Evolutionary conservation across 2,888 invertebrate species (phyloP).

Genomic region (Mythimna ferrago): DNA sequence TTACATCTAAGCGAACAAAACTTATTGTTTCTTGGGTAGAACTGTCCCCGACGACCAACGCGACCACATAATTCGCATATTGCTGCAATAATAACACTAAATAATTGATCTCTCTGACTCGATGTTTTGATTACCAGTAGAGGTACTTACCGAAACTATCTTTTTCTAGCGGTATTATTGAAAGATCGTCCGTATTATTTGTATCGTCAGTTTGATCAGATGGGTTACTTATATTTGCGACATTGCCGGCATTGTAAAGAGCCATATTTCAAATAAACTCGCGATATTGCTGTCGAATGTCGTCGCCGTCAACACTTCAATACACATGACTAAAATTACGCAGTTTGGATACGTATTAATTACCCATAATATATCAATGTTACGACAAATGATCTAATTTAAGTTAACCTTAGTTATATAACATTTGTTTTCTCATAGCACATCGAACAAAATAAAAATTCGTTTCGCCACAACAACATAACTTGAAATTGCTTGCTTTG

Average conservation of each 20-base stretch:
- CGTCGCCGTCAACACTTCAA: slow-evolving; percentile 79
- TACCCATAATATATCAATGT: background rate
- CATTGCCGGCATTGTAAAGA: slow-evolving; percentile 78
- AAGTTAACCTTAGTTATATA: slow-evolving; percentile 3
- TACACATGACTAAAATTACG: slow-evolving; percentile 79
- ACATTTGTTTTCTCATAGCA: background rate
- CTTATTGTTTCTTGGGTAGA: slow-evolving; percentile 83
- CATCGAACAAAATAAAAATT: slow-evolving; percentile 11
- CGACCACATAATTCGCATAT: slow-evolving; percentile 88
- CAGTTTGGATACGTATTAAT: slow-evolving; percentile 28
- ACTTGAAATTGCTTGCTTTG: background rate
- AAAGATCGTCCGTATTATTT: slow-evolving; percentile 91
- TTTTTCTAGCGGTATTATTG: slow-evolving; percentile 96
- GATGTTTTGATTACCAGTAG: slow-evolving; percentile 3
- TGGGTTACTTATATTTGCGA: slow-evolving; percentile 71
- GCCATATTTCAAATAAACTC: slow-evolving; percentile 81
- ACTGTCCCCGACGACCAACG: slow-evolving; percentile 83
- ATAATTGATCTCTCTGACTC: slow-evolving; percentile 22
- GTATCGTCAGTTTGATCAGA: slow-evolving; percentile 75
- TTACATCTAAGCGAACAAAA: slow-evolving; percentile 85
- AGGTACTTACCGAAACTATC: slow-evolving; percentile 95
- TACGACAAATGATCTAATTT: background rate
- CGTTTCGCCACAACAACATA: slow-evolving; percentile 28
- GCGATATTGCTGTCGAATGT: slow-evolving; percentile 70
- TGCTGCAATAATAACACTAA: slow-evolving; percentile 71